A percentile compares a stretch with the other conserved stretches of the same genome.
These are phyloP conservation scores for Rhizomys pruinosus DNA, from an alignment of 2,113 vertebrate genomes.

Conservation along the genomic window DNA sequence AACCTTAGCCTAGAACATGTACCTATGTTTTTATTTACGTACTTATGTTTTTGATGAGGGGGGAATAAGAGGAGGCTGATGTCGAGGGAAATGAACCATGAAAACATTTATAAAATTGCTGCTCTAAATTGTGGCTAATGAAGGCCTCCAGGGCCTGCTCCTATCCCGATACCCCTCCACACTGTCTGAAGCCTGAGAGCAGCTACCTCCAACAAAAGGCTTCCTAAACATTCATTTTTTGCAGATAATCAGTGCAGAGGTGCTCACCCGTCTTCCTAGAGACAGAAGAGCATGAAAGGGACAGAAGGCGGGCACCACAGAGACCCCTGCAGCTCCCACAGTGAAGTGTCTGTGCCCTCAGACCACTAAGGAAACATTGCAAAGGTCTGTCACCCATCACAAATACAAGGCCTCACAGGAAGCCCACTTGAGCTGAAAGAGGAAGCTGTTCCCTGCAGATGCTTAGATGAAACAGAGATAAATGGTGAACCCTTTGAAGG, in stretches of 20 bases:
- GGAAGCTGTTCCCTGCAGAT: constrained; percentile 47
- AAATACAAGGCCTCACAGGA: background rate
- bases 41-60: constrained; percentile 67
- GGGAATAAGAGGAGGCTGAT: background rate
- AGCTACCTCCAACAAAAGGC: constrained; percentile 70
- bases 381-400: background rate
- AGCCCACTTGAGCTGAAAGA: constrained; percentile 32
- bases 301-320: background rate
- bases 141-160: constrained; percentile 79
- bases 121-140: constrained; percentile 78
- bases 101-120: constrained; percentile 86
- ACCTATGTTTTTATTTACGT: constrained; percentile 69
- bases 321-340: background rate
- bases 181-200: constrained; percentile 79
- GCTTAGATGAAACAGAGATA: constrained; percentile 54
- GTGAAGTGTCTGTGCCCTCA: background rate
- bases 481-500: constrained; percentile 51
- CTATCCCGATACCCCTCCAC: constrained; percentile 74
- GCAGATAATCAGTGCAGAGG: constrained; percentile 69
- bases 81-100: constrained; percentile 85
- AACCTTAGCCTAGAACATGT: background rate
- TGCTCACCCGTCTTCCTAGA: background rate
- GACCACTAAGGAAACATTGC: background rate
- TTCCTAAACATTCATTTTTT: constrained; percentile 78
- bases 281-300: constrained; percentile 26